Evolutionary conservation across 2,113 vertebrate species (phyloP), one percentile per base, ranked within the genome.

Genomic region (Telmatochromis brachygnathus): DNA sequence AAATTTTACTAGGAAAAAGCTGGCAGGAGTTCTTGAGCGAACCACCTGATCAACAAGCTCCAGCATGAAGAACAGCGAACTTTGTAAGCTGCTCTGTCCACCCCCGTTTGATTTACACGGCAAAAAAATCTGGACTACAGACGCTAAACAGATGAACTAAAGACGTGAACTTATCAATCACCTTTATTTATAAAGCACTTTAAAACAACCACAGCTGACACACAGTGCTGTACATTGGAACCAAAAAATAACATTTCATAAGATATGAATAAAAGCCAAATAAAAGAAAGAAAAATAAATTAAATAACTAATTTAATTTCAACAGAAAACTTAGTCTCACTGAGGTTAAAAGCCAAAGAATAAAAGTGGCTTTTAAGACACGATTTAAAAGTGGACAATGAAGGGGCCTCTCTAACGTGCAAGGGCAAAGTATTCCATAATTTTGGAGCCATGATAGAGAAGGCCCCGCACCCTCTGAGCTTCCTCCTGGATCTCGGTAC

Each of bases 401-500:
- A 54, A 21, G n/a, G n/a, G 5, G 51, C 51, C 9, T 54, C 51
- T 21, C n/a, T 54, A 4, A 54, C 0, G 1, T 21, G 5, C 51
- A 53, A 0, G 51, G 9, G 19, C 51, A 53, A 53, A 54, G 1
- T 54, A 54, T 21, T 54, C 51, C 2, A 53, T 21, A 53, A 0
- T 21, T 53, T 21, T 11, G 9, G 51, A 21, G 19, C 19, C 19
- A 53, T 0, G 2, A 51, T 51, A 51, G 17, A 53, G 3, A 54
- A 54, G 51, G n/a, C 51, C 51, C 51, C 0, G 51, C 1, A 9
- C 51, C 51, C 51, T 54, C 51, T 21, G 51, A 21, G n/a, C 51
- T 54, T 54, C 51, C n/a, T 54, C 51, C n/a, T 54, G 51, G 5
- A 54, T 53, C 51, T 53, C 0, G 9, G 51, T 53, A 54, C 51